These are phyloP conservation scores for Nautilus pompilius DNA, from an alignment of 1,140 invertebrate species.

Conservation along the genomic window DNA sequence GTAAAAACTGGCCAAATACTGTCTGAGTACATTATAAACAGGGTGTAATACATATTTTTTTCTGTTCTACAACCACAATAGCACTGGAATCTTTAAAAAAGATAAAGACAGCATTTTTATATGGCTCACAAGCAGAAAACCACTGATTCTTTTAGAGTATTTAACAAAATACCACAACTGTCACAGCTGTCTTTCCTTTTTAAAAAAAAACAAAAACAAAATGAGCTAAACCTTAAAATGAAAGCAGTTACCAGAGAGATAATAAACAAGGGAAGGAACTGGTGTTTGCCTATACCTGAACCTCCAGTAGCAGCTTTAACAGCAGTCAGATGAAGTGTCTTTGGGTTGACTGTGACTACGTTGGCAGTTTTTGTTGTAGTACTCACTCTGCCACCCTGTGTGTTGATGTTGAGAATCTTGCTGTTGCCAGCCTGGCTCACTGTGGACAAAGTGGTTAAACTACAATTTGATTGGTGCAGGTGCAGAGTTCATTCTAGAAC, in stretches of 20 bases:
- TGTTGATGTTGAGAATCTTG: constrained; percentile 49
- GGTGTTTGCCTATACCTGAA: constrained; percentile 24
- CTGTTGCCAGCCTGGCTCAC: constrained; percentile 21
- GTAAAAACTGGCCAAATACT: too few species aligned
- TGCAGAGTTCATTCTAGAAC: too few species aligned
- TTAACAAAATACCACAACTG: neutral
- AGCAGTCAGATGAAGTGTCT: constrained; percentile 49
- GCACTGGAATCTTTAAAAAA: too few species aligned
- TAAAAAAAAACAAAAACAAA: neutral
- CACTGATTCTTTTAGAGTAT: too few species aligned
- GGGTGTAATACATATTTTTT: too few species aligned
- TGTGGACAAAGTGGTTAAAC: too few species aligned
- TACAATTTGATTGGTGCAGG: too few species aligned
- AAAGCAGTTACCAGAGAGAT: neutral
- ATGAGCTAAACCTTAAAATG: neutral
- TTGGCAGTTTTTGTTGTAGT: constrained; percentile 40
- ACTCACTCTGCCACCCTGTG: constrained; percentile 47
- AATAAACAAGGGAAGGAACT: neutral
- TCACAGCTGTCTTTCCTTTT: neutral
- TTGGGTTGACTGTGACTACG: constrained; percentile 53
- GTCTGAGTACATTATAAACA: too few species aligned
- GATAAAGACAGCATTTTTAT: too few species aligned
- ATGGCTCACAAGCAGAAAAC: too few species aligned
- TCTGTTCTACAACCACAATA: too few species aligned
- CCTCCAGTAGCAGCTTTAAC: constrained; percentile 45